phyloP scores from a whole-genome alignment of 2,888 invertebrate species.

The Stenodera caucasica region DNA sequence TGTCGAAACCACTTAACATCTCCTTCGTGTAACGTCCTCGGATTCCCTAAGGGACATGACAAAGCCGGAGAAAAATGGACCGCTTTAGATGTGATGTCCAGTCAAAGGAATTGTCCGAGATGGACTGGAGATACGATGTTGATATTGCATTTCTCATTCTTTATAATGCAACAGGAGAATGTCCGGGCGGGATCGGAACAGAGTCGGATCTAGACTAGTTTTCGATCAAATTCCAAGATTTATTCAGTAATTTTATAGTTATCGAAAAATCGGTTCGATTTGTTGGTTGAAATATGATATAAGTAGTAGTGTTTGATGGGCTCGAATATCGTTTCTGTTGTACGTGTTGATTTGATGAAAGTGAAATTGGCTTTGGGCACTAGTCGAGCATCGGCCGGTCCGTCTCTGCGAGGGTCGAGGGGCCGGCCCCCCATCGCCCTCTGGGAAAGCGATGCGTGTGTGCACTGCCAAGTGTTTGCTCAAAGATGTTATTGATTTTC shows the following conservation, averaged over 20 bases:
- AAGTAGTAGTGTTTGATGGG: no score
- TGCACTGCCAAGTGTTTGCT: slow-evolving; percentile 57
- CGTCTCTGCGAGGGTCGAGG: slow-evolving; percentile 31
- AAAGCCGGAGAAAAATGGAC: slow-evolving; percentile 50
- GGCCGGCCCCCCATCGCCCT: slow-evolving; percentile 37
- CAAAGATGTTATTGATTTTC: slow-evolving; percentile 59
- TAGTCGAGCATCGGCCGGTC: slow-evolving; percentile 23
- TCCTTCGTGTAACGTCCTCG: slow-evolving; percentile 38
- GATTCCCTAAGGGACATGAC: slow-evolving; percentile 40
- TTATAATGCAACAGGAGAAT: slow-evolving; percentile 57
- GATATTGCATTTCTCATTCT: slow-evolving; percentile 59
- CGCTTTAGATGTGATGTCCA: slow-evolving; percentile 51
- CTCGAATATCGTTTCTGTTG: no score
- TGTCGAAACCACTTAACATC: slow-evolving; percentile 49
- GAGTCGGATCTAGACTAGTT: slow-evolving; percentile 16
- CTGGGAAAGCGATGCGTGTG: slow-evolving; percentile 54
- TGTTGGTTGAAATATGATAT: no score
- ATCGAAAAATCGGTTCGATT: no score
- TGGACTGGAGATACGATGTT: slow-evolving; percentile 51
- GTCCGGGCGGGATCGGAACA: slow-evolving; percentile 32
- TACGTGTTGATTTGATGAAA: background rate
- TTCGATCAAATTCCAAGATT: background rate
- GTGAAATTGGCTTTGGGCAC: slow-evolving; percentile 18
- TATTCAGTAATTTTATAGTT: no score
- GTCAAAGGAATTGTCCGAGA: slow-evolving; percentile 51